Evolutionary conservation across 2,113 vertebrate genomes (phyloP).

Genomic region (Mastomys natalensis): DNA sequence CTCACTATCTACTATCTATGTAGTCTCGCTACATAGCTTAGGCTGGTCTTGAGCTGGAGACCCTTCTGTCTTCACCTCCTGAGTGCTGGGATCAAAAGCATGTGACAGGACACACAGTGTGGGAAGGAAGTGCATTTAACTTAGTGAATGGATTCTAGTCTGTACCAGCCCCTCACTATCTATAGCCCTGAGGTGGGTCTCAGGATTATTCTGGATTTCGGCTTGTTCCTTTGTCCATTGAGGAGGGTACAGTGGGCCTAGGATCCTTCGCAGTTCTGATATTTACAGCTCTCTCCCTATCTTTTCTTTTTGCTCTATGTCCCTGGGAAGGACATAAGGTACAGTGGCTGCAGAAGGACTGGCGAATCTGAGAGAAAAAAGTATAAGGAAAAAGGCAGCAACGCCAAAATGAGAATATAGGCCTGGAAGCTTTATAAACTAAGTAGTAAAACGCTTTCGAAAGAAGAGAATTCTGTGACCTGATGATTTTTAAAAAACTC

Average conservation of each 20-base stretch:
- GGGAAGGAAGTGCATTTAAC: neutral
- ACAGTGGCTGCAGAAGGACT: neutral
- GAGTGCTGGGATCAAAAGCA: neutral
- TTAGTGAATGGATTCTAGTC: neutral
- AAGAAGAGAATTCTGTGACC: constrained; percentile 12
- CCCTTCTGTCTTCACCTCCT: neutral
- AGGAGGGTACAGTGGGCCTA: neutral
- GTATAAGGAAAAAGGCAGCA: neutral
- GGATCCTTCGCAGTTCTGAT: too few relatives aligned
- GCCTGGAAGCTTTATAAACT: neutral
- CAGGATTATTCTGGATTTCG: neutral
- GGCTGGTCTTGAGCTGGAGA: neutral
- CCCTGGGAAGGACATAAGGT: fast-evolving
- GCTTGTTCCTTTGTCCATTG: neutral
- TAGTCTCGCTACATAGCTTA: neutral
- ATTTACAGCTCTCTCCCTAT: neutral
- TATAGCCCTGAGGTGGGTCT: neutral
- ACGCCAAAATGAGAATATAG: neutral
- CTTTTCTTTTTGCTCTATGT: neutral
- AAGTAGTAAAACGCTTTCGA: constrained; percentile 27
- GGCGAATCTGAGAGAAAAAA: neutral
- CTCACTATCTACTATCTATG: too few relatives aligned
- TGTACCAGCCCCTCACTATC: neutral
- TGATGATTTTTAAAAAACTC: constrained; percentile 51
- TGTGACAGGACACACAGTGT: too few relatives aligned